Percentiles rank a stretch among this genome's conserved stretches.
phyloP scores from a whole-genome alignment of 2,797 vertebrate species.

The Halcyon leucocephala region DNA sequence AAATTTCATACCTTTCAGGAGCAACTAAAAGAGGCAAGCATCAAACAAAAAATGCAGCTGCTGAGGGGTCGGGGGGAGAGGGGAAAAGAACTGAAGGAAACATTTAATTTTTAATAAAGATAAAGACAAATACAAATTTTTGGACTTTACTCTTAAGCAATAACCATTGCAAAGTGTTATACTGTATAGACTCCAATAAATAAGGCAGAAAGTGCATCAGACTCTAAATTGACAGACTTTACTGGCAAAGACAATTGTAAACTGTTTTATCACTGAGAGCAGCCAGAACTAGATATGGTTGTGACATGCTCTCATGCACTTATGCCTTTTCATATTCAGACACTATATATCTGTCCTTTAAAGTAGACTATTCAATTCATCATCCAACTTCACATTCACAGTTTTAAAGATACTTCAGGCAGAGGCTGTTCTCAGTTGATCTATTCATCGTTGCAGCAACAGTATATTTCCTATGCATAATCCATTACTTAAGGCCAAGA shows the following conservation, averaged over 20 bases:
- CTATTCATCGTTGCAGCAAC: conserved; percentile 22
- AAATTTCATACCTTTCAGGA: neutral
- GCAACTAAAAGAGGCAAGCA: neutral
- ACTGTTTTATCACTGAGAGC: conserved; percentile 40
- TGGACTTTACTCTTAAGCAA: neutral
- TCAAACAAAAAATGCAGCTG: neutral
- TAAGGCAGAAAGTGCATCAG: neutral
- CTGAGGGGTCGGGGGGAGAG: neutral
- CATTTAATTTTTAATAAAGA: neutral
- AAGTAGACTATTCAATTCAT: conserved; percentile 58
- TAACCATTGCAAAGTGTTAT: neutral
- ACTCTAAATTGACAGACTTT: neutral
- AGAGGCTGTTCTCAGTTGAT: conserved; percentile 34
- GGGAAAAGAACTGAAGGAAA: neutral
- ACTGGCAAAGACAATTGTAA: conserved; percentile 28
- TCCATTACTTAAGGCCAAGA: conserved; percentile 15
- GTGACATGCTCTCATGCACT: conserved; percentile 9
- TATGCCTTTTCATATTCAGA: conserved; percentile 58
- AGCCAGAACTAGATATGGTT: conserved; percentile 13
- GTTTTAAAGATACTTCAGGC: conserved; percentile 40
- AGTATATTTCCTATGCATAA: conserved; percentile 26
- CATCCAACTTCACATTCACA: conserved; percentile 43
- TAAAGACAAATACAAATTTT: neutral
- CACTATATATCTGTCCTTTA: conserved; percentile 57
- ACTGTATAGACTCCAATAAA: neutral